Conservation (phyloP, 2,797 vertebrate genomes). For the Crenuchus spilurus region DNA sequence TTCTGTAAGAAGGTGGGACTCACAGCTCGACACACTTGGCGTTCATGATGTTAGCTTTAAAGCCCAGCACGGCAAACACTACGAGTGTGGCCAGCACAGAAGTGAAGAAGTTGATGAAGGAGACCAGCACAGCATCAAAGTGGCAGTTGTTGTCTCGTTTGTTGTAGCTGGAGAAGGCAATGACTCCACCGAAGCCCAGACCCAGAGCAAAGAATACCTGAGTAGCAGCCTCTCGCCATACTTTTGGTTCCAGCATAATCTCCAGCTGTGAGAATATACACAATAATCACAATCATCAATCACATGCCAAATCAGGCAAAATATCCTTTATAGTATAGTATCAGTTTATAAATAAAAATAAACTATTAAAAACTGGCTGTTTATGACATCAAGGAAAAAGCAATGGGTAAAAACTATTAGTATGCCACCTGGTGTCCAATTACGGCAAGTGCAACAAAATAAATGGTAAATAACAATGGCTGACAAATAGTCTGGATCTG, state of each 20-base stretch:
- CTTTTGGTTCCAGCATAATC: slow-evolving; percentile 95
- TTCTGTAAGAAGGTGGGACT: slow-evolving; percentile 56
- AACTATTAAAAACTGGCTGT: too few species aligned
- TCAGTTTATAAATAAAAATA: too few species aligned
- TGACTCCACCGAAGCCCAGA: slow-evolving; percentile 96
- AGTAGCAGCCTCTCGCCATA: slow-evolving; percentile 96
- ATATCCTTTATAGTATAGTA: too few species aligned
- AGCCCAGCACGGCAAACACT: slow-evolving; percentile 96
- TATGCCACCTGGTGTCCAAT: too few species aligned
- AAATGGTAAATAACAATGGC: too few species aligned
- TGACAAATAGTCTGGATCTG: too few species aligned
- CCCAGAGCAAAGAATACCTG: slow-evolving; percentile 98
- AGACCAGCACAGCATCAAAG: slow-evolving; percentile 95
- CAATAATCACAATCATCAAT: neutral
- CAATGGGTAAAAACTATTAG: too few species aligned
- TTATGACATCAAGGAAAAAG: too few species aligned
- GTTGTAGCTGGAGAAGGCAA: slow-evolving; percentile 99
- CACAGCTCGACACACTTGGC: slow-evolving; percentile 83
- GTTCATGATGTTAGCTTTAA: slow-evolving; percentile 96
- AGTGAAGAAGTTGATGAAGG: slow-evolving; percentile 97
- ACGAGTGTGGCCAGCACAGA: slow-evolving; percentile 96
- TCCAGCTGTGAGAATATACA: slow-evolving; percentile 81
- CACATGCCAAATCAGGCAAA: too few species aligned
- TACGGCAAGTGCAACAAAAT: too few species aligned
- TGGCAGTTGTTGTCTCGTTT: slow-evolving; percentile 99